Evolutionary conservation across 2,797 vertebrate genomes (phyloP), one percentile per base, ranked within the genome.

Genomic region (Microctenopoma lineatum): DNA sequence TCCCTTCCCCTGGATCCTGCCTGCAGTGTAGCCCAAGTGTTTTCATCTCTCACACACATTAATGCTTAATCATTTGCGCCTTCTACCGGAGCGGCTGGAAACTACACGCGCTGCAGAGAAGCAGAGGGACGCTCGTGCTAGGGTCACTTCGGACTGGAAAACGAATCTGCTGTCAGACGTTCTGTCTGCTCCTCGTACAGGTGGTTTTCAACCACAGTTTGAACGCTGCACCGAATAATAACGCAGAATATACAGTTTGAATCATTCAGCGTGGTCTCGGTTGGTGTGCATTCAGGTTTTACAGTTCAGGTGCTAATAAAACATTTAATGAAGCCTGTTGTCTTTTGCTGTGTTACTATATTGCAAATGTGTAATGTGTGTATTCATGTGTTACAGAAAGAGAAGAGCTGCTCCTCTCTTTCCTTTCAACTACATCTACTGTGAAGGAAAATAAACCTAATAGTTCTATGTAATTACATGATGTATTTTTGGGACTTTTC

Each of bases 31-130:
- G 83, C 67, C 65, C 76, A 70, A 73, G 77, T 48, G 76, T 44
- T 73, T 74, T 57, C 42, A 47, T 41, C 59, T 75, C 77, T 79
- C 80, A 65, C 70, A 77, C 74, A 71, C 80, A 55, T 84, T 80
- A 90, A 95, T 93, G 89, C 93, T 96, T 95, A 94, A 95, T 93
- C 95, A 94, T 93, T 93, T 93, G 94, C 94, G 96, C 97, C 97
- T 96, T 92, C 97, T 98, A 94, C 96, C 94, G 97, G 96, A 84
- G 77, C 67, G 81, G 56, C 29, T 64, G 55, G 85, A 85, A 94
- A 95, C 83, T 95, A 88, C 95, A 95, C 0, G 54, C 10, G 5
- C 5, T 26, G 25, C 66, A 39, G 34, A 51, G 10, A 42, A 14
- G 16, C 29, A 32, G n/a, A 26, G n/a, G 36, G 8, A 11, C 26